Base-by-base conservation (phyloP, 2,888 invertebrate genomes). In the Ochropleura plecta region DNA sequence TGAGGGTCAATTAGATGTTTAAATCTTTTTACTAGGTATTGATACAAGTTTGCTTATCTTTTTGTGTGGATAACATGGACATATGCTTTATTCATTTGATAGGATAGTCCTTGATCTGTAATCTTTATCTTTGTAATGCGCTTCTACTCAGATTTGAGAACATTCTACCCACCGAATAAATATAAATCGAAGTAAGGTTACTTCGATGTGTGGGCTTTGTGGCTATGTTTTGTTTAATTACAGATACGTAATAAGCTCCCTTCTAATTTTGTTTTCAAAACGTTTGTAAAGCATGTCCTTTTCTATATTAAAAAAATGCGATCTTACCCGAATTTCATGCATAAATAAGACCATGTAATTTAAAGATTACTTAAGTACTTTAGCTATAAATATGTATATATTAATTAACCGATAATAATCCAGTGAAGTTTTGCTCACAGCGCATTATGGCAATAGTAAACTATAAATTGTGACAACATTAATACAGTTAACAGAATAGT, bases 1-100 rank as follows among this genome's bases (percentile, higher is more conserved):
- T 87, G 87, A 81, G 63, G 66, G n/a, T 80, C 71, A 75, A 78
- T 83, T 75, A 72, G 66, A 70, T 67, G 59, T 51, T 81, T 70
- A 72, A 55, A 62, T 75, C 0, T 9, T 66, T 57, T 70, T 51
- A 59, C 51, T 51, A n/a, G n/a, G n/a, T n/a, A 66, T 70, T 63
- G 66, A 48, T 51, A 70, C 14, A 40, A 62, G 64, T 73, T 67
- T 44, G 72, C 51, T 76, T 81, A 81, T 72, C 71, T 72, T n/a
- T 59, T 62, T 70, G 59, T 51, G 18, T 78, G 30, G 42, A 55
- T 73, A 48, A 30, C 12, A 76, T 59, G 46, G 46, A 48, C 8
- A 5, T n/a, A 44, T 44, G 62, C 44, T 62, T 62, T 60, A 51
- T 57, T 77, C 12, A 70, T 63, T 77, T 51, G 40, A 74, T 55